Percentiles rank a stretch among this genome's conserved stretches.
phyloP scores from a whole-genome alignment of 1,140 invertebrate species.

The Thaumatotibia leucotreta region DNA sequence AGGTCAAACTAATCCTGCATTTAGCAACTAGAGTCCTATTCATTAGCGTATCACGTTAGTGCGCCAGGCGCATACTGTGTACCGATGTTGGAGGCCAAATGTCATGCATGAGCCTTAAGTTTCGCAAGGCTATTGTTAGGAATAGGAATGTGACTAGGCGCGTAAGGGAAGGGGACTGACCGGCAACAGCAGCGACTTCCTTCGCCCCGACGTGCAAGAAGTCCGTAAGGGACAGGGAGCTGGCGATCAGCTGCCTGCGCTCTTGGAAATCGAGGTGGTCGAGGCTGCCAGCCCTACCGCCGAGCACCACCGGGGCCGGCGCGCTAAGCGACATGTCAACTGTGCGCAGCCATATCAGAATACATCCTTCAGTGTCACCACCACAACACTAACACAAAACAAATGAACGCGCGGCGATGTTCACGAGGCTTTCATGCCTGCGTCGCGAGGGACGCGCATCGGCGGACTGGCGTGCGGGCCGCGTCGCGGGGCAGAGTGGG shows the following conservation, averaged over 20 bases:
- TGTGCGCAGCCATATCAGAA: conserved; percentile 65
- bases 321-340: conserved; percentile 74
- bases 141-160: conserved; percentile 36
- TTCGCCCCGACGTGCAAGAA: conserved; percentile 86
- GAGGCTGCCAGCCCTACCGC: conserved; percentile 85
- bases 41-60: conserved; percentile 7
- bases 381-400: conserved; percentile 58
- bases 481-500: conserved; percentile 50
- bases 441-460: conserved; percentile 65
- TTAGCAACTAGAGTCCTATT: conserved; percentile 1
- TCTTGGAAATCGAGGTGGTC: conserved; percentile 95
- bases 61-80: not conserved
- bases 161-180: conserved; percentile 49
- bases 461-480: conserved; percentile 61
- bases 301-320: conserved; percentile 69
- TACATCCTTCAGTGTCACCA: conserved; percentile 53
- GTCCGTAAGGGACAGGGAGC: conserved; percentile 89
- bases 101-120: conserved; percentile 32
- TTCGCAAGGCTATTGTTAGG: conserved; percentile 57
- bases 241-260: conserved; percentile 91
- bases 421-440: conserved; percentile 47
- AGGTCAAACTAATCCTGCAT: not conserved
- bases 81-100: conserved; percentile 16
- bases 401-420: conserved; percentile 53
- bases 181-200: conserved; percentile 77